These are phyloP conservation scores for Lerista edwardsae DNA, from an alignment of 2,797 vertebrate species.

Conservation along the genomic window DNA sequence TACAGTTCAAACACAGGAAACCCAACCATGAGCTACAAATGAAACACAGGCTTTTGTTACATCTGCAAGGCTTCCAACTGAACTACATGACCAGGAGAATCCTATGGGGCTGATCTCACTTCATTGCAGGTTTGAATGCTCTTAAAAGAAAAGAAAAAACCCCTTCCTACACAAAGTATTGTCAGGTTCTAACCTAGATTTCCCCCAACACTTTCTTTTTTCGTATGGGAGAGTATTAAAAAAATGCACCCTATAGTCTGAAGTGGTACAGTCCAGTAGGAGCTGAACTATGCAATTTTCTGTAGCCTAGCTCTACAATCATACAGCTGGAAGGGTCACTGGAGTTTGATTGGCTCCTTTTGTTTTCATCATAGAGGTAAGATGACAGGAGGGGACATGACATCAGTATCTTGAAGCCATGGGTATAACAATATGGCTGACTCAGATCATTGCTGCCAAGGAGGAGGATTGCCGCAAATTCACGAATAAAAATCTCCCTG, in stretches of 20 bases:
- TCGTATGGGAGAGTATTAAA: background rate
- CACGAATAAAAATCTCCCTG: too few species aligned
- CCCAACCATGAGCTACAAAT: background rate
- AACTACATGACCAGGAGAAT: background rate
- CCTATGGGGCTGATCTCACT: background rate
- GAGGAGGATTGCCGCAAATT: too few species aligned
- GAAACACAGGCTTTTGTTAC: background rate
- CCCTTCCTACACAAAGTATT: too few species aligned
- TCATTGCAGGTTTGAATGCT: background rate
- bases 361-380: background rate
- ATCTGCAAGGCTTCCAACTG: background rate
- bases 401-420: too few species aligned
- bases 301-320: background rate
- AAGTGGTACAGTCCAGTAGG: background rate
- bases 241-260: background rate
- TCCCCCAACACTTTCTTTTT: background rate
- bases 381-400: too few species aligned
- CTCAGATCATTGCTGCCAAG: too few species aligned
- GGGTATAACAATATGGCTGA: too few species aligned
- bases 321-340: too few species aligned
- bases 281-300: background rate
- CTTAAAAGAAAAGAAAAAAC: background rate
- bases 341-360: background rate
- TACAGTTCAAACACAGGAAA: background rate
- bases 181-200: too few species aligned